Evolutionary conservation across 2,113 vertebrate genomes (phyloP).

Genomic region (Ptyas mucosa): DNA sequence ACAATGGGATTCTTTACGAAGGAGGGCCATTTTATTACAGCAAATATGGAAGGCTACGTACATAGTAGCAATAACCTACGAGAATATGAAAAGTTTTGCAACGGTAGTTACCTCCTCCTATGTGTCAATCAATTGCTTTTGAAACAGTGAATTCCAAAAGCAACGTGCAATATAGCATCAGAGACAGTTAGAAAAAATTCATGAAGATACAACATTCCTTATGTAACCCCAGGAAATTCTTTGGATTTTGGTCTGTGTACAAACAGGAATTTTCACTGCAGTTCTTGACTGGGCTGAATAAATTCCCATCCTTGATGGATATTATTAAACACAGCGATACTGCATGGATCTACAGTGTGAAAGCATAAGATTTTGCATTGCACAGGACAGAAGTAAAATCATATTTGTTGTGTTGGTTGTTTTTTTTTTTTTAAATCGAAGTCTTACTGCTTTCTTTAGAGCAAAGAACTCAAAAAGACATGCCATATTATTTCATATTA

Average conservation of each 20-base stretch:
- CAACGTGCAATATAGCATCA: not conserved
- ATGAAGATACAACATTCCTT: not conserved
- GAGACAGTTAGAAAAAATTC: not conserved
- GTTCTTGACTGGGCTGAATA: not conserved
- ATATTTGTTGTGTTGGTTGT: not conserved
- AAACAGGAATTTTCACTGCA: not conserved
- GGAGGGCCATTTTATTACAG: no score
- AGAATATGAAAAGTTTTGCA: not conserved
- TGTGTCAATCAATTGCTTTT: not conserved
- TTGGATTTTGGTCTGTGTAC: not conserved
- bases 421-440: slow-evolving; percentile 24
- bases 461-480: slow-evolving; percentile 58
- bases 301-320: slow-evolving; percentile 48
- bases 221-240: not conserved
- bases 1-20: not conserved
- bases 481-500: slow-evolving; percentile 43
- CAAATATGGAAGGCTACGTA: not conserved
- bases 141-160: not conserved
- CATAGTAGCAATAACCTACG: not conserved
- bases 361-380: slow-evolving; percentile 26
- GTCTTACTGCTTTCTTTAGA: slow-evolving; percentile 51
- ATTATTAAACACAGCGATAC: slow-evolving; percentile 56
- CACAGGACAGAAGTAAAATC: slow-evolving; percentile 10
- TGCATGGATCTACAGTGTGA: slow-evolving; percentile 36
- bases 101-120: not conserved